phyloP scores from a whole-genome alignment of 2,113 vertebrate species.

The Rattus norvegicus region GRCr8 NC_086036.1:75383501-75384000 shows the following conservation, averaged over 20 bases:
- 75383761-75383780: not conserved
- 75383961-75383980: not conserved
- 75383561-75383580: not conserved
- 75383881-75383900: too few relatives aligned
- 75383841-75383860: too few relatives aligned
- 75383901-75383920: not conserved
- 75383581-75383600: not conserved
- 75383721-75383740: not conserved
- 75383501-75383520: not conserved
- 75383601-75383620: not conserved
- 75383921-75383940: fast-evolving
- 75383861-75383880: too few relatives aligned
- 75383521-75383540: not conserved
- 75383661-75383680: not conserved
- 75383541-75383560: not conserved
- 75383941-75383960: not conserved
- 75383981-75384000: not conserved
- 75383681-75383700: not conserved
- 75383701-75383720: not conserved
- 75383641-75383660: not conserved
- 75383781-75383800: not conserved
- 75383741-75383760: not conserved
- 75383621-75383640: not conserved
- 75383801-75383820: too few relatives aligned
- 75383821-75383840: too few relatives aligned